Evolutionary conservation across 2,797 vertebrate species (phyloP), one percentile per base, ranked within the genome.

Genomic region (Melanotaenia nigrans): DNA sequence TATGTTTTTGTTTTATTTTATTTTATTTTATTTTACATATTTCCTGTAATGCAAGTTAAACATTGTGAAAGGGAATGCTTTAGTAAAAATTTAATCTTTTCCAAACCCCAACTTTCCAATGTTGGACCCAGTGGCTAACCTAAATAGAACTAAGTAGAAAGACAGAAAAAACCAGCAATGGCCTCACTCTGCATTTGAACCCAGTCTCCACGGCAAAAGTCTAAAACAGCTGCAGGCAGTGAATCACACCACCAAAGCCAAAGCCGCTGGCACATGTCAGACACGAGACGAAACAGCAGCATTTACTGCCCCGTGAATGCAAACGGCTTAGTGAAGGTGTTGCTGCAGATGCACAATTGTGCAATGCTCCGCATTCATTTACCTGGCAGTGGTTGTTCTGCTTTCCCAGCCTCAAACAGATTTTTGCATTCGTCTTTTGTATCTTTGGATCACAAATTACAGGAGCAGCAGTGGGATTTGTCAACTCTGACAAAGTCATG

Each of bases 191-290:
- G 51, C 51, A 25, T 25, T 53, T 24, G 10, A 53, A 53, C 47
- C 51, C 51, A 53, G 51, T 53, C 51, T 25, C 51, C 22, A 24
- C 22, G 51, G 51, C 24, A 24, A 53, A 53, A 24, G 24, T 25
- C 20, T 53, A 12, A 53, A 53, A 53, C 24, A 53, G 22, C 51
- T 13, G 51, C 22, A 53, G 51, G 51, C 51, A 25, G 51, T 24
- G 51, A 53, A 22, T 25, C 51, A 25, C 22, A 53, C 51, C 24
- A 53, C 22, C 51, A 53, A 25, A 53, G 51, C 12, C 51, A 53
- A 25, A 53, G 51, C 51, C 51, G 51, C 22, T 53, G 22, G 51
- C 22, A 18, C 51, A 53, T 53, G 51, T 53, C 51, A 53, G 51
- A 53, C 51, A 53, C 10, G 10, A 25, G 51, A 25, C n/a, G 22